These are phyloP conservation scores for Apodemus sylvaticus DNA, from an alignment of 2,113 vertebrate genomes.

Conservation along the genomic window DNA sequence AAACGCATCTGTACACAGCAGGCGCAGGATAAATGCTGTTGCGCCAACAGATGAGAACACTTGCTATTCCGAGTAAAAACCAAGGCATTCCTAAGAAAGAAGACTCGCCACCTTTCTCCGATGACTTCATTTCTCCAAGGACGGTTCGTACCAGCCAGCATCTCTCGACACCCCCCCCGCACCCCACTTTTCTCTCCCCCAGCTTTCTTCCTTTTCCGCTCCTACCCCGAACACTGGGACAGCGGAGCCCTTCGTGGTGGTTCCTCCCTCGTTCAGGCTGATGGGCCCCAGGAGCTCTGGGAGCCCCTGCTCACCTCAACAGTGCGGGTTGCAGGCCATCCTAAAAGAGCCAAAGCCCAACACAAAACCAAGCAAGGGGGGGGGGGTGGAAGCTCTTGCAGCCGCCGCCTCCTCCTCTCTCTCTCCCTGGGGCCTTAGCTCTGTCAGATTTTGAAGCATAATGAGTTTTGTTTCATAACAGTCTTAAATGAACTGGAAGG, in stretches of 20 bases:
- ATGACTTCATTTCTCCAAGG: background rate
- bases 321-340: background rate
- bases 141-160: background rate
- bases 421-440: conserved; percentile 66
- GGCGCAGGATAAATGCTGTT: background rate
- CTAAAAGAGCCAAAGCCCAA: background rate
- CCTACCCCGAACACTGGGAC: background rate
- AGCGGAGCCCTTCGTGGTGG: background rate
- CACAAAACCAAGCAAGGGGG: background rate
- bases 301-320: background rate
- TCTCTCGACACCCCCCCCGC: background rate
- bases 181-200: background rate
- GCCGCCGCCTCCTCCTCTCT: background rate
- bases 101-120: background rate
- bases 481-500: conserved; percentile 76
- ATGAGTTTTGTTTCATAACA: conserved; percentile 82
- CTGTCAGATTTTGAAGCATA: conserved; percentile 73
- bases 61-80: background rate
- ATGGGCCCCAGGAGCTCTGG: background rate
- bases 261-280: background rate
- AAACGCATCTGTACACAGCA: background rate
- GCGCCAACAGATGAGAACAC: background rate
- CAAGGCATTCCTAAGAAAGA: background rate
- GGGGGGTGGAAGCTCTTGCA: background rate
- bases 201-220: background rate